A percentile compares a stretch with the other conserved stretches of the same genome.
Evolutionary conservation across 1,140 invertebrate species (phyloP).

Genomic region (Drosophila santomea): DNA sequence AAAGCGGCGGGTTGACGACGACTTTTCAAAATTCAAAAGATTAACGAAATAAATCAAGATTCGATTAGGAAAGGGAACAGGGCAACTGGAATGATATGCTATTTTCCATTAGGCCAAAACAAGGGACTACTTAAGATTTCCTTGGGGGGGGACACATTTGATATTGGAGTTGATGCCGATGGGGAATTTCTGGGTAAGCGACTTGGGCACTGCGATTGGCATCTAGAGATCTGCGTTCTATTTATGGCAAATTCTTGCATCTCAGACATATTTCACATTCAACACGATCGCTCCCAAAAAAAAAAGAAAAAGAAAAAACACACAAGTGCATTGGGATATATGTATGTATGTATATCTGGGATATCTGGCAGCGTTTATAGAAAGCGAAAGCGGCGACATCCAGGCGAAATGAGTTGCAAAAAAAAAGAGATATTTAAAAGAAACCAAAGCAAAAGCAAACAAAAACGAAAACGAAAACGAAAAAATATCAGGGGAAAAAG

Average conservation of each 20-base stretch:
- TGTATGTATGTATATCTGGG: background rate
- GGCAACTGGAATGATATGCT: conserved; percentile 3
- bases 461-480: background rate
- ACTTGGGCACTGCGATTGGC: conserved; percentile 12
- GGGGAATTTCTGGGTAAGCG: conserved; percentile 22
- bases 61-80: conserved; percentile 8
- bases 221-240: conserved; percentile 50
- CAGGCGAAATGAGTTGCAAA: conserved; percentile 31
- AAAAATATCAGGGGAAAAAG: conserved; percentile 12
- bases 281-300: conserved; percentile 43
- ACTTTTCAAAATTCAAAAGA: conserved; percentile 50
- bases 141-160: conserved; percentile 15
- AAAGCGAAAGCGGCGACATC: conserved; percentile 37
- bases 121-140: conserved; percentile 44
- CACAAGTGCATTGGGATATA: conserved; percentile 53
- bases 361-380: conserved; percentile 8
- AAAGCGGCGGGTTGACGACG: background rate
- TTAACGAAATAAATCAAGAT: conserved; percentile 42
- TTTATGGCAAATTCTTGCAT: conserved; percentile 74
- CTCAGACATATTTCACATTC: conserved; percentile 59
- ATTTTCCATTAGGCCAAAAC: conserved; percentile 32
- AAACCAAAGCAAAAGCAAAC: background rate
- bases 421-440: background rate
- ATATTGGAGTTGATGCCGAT: conserved; percentile 8
- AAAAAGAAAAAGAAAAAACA: conserved; percentile 3